Evolutionary conservation across 2,888 invertebrate genomes (phyloP).

Genomic region (Phragmatobia fuliginosa): DNA sequence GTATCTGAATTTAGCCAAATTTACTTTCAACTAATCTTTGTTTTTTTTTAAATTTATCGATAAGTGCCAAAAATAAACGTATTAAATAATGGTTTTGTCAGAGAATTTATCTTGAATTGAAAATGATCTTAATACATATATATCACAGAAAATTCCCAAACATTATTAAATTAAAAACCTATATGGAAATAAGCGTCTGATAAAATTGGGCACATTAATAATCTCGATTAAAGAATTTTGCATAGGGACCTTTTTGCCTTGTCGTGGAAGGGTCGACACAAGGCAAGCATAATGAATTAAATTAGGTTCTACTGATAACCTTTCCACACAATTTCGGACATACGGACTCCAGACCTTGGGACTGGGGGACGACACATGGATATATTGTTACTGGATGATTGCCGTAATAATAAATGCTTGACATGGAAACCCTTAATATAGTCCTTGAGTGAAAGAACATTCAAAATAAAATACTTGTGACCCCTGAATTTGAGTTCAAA

Average conservation of each 20-base stretch:
- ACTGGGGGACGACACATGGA: constrained; percentile 55
- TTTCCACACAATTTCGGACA: constrained; percentile 72
- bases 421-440: not conserved
- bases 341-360: constrained; percentile 32
- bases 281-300: constrained; percentile 82
- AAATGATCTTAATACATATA: too few relatives aligned
- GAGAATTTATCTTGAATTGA: too few relatives aligned
- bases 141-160: not conserved
- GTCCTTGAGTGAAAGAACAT: not conserved
- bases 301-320: constrained; percentile 83
- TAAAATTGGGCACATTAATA: constrained; percentile 65
- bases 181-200: constrained; percentile 54
- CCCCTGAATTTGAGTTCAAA: too few relatives aligned
- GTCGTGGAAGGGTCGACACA: constrained; percentile 76
- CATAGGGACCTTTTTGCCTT: constrained; percentile 73
- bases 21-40: too few relatives aligned
- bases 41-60: not conserved
- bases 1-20: not conserved
- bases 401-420: not conserved
- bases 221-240: constrained; percentile 74
- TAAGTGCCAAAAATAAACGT: not conserved
- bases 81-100: too few relatives aligned
- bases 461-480: not conserved
- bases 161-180: constrained; percentile 43
- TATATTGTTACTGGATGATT: constrained; percentile 48